Evolutionary conservation across 1,140 invertebrate genomes (phyloP).

Genomic region (Calosoma granatense): DNA sequence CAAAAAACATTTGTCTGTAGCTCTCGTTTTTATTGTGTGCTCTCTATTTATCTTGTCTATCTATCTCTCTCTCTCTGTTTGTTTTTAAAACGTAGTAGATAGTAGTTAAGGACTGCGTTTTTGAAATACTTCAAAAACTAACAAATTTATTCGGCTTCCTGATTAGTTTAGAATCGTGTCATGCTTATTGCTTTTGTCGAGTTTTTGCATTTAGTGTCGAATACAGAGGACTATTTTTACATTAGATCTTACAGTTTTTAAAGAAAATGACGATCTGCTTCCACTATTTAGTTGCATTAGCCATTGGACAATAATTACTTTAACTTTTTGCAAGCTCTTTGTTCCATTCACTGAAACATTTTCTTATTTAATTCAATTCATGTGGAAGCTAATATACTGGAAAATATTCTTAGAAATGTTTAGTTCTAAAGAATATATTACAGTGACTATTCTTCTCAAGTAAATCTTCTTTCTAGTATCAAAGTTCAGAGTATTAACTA

Average conservation of each 20-base stretch:
- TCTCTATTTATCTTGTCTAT: slow-evolving; percentile 3
- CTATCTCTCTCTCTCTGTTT: neutral
- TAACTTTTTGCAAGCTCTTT: too few species aligned
- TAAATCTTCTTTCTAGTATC: too few species aligned
- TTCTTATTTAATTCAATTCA: too few species aligned
- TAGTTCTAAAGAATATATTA: too few species aligned
- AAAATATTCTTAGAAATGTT: too few species aligned
- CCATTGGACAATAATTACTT: too few species aligned
- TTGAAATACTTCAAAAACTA: neutral
- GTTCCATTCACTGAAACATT: too few species aligned
- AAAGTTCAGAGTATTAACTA: too few species aligned
- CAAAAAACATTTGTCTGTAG: slow-evolving; percentile 3
- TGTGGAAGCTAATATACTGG: too few species aligned
- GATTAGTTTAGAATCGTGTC: neutral
- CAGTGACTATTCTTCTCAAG: too few species aligned
- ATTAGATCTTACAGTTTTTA: neutral
- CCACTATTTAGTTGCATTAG: neutral
- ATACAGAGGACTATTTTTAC: neutral
- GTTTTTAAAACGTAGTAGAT: neutral
- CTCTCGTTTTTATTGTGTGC: slow-evolving; percentile 4
- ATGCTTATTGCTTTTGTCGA: neutral
- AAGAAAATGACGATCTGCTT: neutral
- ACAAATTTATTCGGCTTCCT: neutral
- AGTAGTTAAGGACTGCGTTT: neutral
- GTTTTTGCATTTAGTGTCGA: neutral